Base-by-base conservation (phyloP, 1,140 invertebrate species). In the Delia radicum region DNA sequence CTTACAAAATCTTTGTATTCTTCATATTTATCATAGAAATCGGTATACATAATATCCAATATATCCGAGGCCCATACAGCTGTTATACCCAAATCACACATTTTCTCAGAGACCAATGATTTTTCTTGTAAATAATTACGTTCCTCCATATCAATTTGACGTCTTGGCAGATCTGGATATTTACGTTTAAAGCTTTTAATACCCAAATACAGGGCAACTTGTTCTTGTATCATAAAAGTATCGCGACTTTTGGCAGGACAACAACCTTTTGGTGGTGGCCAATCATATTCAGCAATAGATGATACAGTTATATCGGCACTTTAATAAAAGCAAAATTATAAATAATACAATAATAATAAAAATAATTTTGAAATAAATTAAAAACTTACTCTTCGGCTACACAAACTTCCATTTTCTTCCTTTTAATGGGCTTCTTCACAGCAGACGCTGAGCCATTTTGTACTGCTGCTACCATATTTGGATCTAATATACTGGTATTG, bases 121-220 rank as follows among this genome's bases (percentile, higher is more conserved):
- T 92, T 92, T 75, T 95, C 93, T 79, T 93, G 91, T 1, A 98
- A 90, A 88, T 93, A 98, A 84, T 95, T 94, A 76, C 94, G 90
- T 87, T 98, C 97, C 79, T 96, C 93, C 87, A 95, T 94, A 72
- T 96, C 94, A 24, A 98, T 93, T 62, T 92, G 88, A 72, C 96
- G 88, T 74, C 97, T 89, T 55, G 92, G 92, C 13, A 98, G 85
- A 86, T 97, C 95, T 48, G 96, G 96, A 88, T 98, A 98, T 85
- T 96, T 96, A 78, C 96, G 89, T 86, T 98, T 98, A 85, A 99
- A 98, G 33, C 96, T 97, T 81, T 97, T 98, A 15, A 98, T 93
- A 15, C 93, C 94, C 26, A 99, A 88, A 87, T 94, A 98, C 80
- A 96, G 93, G 0, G 95, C 94, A 63, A 98, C 93, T 88, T 87